Evolutionary conservation across 2,113 vertebrate genomes (phyloP).

Genomic region (Rhadina sibilatrix): DNA sequence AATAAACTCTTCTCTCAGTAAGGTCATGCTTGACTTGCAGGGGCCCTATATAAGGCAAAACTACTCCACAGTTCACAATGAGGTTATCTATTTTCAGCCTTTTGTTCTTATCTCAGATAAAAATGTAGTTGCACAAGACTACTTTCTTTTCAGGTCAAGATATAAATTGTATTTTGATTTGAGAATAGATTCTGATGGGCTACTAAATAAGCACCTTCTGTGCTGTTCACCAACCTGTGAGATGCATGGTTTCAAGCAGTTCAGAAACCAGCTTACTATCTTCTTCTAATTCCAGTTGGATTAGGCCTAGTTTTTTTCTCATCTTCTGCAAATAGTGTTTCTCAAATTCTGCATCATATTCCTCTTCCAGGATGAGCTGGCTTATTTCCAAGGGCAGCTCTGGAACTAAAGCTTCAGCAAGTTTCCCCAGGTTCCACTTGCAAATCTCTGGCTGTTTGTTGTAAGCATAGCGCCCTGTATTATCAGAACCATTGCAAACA

Average conservation of each 20-base stretch:
- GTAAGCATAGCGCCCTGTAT: slow-evolving; percentile 88
- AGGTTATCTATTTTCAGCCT: neutral
- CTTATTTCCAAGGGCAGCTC: slow-evolving; percentile 83
- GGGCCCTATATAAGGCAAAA: neutral
- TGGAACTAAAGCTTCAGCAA: slow-evolving; percentile 89
- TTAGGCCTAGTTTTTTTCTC: slow-evolving; percentile 91
- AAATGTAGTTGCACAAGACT: neutral
- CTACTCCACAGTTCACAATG: neutral
- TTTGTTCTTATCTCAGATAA: neutral
- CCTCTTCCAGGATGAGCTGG: slow-evolving; percentile 78
- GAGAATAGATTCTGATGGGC: neutral
- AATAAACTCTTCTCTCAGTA: neutral
- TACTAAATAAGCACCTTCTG: neutral
- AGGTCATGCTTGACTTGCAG: no score
- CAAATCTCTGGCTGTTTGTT: slow-evolving; percentile 91
- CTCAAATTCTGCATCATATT: slow-evolving; percentile 85
- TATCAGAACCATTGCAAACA: slow-evolving; percentile 93
- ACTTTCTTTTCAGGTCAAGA: neutral
- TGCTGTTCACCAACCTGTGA: slow-evolving; percentile 78
- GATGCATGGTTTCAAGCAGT: slow-evolving; percentile 91
- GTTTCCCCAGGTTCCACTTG: slow-evolving; percentile 91
- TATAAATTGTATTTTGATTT: neutral
- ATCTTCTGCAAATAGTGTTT: slow-evolving; percentile 86
- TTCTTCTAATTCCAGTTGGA: slow-evolving; percentile 78
- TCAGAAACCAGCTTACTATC: slow-evolving; percentile 82